phyloP scores from a whole-genome alignment of 1,140 invertebrate species.

The Zaprionus africanus region DNA sequence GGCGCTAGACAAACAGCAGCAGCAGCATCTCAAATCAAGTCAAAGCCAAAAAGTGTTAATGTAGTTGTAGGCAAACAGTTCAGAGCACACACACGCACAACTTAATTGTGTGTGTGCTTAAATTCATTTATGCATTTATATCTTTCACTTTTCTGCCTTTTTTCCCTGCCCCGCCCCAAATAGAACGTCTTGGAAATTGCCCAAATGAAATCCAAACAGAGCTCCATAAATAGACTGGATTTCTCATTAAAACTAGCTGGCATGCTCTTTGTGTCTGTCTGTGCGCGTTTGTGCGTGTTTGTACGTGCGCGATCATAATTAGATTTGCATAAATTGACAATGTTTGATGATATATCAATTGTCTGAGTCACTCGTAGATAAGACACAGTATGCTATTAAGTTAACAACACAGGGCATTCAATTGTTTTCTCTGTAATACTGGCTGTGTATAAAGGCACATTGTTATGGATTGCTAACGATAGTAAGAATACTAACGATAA shows the following conservation, averaged over 20 bases:
- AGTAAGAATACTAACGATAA: background rate
- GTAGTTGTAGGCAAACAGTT: conserved; percentile 52
- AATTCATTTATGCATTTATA: conserved; percentile 42
- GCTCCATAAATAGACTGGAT: conserved; percentile 15
- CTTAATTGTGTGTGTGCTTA: conserved; percentile 40
- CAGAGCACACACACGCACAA: conserved; percentile 28
- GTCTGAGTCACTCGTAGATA: background rate
- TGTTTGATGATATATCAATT: conserved; percentile 17
- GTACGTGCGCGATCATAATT: conserved; percentile 18
- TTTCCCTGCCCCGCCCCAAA: background rate
- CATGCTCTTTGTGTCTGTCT: background rate
- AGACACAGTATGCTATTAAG: background rate
- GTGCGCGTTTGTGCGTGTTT: background rate
- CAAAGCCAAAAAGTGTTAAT: conserved; percentile 59
- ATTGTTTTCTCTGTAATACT: background rate
- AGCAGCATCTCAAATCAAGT: conserved; percentile 52
- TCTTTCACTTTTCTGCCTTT: conserved; percentile 14
- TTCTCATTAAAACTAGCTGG: conserved; percentile 42
- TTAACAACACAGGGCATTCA: background rate
- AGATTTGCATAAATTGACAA: conserved; percentile 17
- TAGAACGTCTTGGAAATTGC: conserved; percentile 14
- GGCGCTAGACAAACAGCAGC: conserved; percentile 54
- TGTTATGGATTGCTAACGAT: background rate
- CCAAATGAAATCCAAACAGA: conserved; percentile 37
- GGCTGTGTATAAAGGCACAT: background rate